Percentiles rank a stretch among this genome's conserved stretches.
Conservation (phyloP, 2,888 invertebrate genomes). For the Zaprionus obscuricornis region DNA sequence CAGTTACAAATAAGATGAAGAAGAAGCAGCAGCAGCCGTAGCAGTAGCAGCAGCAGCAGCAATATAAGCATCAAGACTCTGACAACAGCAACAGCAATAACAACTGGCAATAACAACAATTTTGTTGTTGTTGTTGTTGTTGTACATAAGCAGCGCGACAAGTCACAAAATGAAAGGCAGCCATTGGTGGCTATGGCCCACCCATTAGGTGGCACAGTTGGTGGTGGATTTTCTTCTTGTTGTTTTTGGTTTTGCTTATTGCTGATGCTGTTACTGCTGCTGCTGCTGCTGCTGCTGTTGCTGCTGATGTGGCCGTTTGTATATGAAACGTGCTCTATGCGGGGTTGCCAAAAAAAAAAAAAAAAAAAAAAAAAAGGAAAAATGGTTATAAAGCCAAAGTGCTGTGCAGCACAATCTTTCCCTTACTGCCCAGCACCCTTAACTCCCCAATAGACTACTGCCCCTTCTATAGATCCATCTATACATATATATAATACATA, state of each 20-base stretch:
- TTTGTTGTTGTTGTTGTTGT: conserved; percentile 39
- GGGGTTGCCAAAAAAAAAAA: conserved; percentile 46
- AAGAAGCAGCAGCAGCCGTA: conserved; percentile 16
- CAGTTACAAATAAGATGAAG: conserved; percentile 39
- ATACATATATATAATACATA: too few species aligned
- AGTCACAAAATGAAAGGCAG: conserved; percentile 46
- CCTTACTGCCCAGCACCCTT: neutral
- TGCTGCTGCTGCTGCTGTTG: conserved; percentile 1
- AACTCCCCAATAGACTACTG: too few species aligned
- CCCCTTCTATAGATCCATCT: conserved; percentile 22
- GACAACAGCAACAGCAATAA: neutral
- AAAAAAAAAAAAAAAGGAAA: conserved; percentile 9
- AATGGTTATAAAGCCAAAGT: conserved; percentile 41
- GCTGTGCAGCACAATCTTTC: conserved; percentile 13
- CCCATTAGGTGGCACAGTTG: conserved; percentile 62
- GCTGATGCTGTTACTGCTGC: neutral
- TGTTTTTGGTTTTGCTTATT: neutral
- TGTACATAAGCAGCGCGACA: conserved; percentile 58
- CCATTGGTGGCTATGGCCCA: conserved; percentile 71
- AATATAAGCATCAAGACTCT: too few species aligned
- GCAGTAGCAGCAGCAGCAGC: neutral
- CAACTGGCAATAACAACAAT: neutral
- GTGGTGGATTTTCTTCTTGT: conserved; percentile 43
- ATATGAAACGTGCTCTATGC: conserved; percentile 18
- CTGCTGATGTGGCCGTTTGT: too few species aligned